phyloP scores from a whole-genome alignment of 2,888 invertebrate genomes.

The Cremastobaeus sp. region DNA sequence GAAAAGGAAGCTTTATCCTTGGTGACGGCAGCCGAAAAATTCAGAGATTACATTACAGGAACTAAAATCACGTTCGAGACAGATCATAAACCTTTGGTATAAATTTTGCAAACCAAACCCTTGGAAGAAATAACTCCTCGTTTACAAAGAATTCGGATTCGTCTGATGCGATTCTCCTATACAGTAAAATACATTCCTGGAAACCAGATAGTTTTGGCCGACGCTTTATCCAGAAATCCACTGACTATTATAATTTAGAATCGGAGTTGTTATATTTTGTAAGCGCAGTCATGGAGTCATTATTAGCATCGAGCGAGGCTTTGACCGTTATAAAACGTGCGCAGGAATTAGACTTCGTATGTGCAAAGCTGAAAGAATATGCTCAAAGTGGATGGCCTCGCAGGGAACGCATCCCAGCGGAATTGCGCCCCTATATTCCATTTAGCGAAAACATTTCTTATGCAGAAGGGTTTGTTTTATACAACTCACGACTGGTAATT shows the following conservation, averaged over 20 bases:
- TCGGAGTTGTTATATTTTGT: no score
- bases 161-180: conserved; percentile 66
- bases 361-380: background rate
- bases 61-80: background rate
- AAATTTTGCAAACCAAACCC: conserved; percentile 68
- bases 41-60: conserved; percentile 2
- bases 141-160: conserved; percentile 70
- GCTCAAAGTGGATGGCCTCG: background rate
- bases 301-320: conserved; percentile 26
- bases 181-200: conserved; percentile 66
- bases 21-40: background rate
- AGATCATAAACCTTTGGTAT: conserved; percentile 2
- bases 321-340: background rate
- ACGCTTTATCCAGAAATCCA: conserved; percentile 65
- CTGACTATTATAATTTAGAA: no score
- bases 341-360: conserved; percentile 7
- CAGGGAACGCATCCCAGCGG: background rate
- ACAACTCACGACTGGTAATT: conserved; percentile 60
- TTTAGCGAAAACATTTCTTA: background rate
- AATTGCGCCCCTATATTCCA: background rate
- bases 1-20: conserved; percentile 40
- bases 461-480: conserved; percentile 16
- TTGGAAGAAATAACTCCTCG: conserved; percentile 68
- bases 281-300: conserved; percentile 30
- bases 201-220: conserved; percentile 66